Evolutionary conservation across 2,888 invertebrate genomes (phyloP).

Genomic region (Caenorhabditis imperialis): DNA sequence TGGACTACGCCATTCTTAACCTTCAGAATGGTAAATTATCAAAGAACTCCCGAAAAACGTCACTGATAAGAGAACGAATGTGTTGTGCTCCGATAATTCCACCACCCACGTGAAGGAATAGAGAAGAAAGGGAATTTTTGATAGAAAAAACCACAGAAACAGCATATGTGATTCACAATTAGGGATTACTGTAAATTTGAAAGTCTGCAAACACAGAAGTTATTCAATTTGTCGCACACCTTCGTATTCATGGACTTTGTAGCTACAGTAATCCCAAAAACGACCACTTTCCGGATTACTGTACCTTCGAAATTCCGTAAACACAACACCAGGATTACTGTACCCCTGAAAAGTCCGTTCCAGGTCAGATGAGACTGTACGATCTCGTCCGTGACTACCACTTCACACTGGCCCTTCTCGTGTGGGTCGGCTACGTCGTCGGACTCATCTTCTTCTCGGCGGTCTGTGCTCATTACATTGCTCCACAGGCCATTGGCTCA

Average conservation of each 20-base stretch:
- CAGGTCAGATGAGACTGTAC: slow-evolving; percentile 59
- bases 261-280: too few relatives aligned
- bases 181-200: too few relatives aligned
- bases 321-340: too few relatives aligned
- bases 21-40: slow-evolving; percentile 70
- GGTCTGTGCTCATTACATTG: slow-evolving; percentile 91
- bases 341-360: slow-evolving; percentile 15
- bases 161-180: too few relatives aligned
- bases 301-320: too few relatives aligned
- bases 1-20: slow-evolving; percentile 71
- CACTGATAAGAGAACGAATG: slow-evolving; percentile 25
- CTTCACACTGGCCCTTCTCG: slow-evolving; percentile 33
- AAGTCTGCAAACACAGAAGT: too few relatives aligned
- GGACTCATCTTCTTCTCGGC: slow-evolving; percentile 68
- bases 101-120: slow-evolving; percentile 6
- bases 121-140: neutral
- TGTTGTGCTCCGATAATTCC: slow-evolving; percentile 1
- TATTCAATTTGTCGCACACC: too few relatives aligned
- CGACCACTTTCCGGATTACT: too few relatives aligned
- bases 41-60: too few relatives aligned
- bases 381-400: slow-evolving; percentile 32
- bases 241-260: too few relatives aligned
- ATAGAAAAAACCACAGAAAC: neutral
- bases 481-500: slow-evolving; percentile 91
- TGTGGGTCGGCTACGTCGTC: slow-evolving; percentile 71